These are phyloP conservation scores for Chlorocebus sabaeus DNA, from an alignment of 2,113 vertebrate genomes.

Conservation along the genomic window DNA sequence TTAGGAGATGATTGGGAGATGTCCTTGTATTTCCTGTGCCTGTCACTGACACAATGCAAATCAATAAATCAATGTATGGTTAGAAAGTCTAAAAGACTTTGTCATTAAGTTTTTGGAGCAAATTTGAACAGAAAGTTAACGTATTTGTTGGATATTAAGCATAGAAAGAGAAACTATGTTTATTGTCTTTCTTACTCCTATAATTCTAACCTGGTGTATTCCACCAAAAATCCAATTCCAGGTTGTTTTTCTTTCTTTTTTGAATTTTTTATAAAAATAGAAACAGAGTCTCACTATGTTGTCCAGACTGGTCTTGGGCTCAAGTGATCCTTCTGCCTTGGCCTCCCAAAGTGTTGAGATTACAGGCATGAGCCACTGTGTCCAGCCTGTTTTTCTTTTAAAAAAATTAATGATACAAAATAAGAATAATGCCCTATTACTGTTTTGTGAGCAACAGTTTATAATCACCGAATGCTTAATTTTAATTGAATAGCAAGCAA, in stretches of 20 bases:
- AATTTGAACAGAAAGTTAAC: slow-evolving; percentile 44
- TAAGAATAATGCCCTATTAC: background rate
- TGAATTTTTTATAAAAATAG: background rate
- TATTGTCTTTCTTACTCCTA: background rate
- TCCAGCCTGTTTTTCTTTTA: background rate
- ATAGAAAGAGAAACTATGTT: background rate
- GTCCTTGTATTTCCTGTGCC: background rate
- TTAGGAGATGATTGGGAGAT: slow-evolving; percentile 8
- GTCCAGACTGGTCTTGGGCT: no score
- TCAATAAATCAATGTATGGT: background rate
- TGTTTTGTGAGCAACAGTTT: slow-evolving; percentile 16
- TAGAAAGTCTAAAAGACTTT: background rate
- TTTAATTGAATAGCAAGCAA: background rate
- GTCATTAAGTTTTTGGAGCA: background rate
- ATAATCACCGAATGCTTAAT: slow-evolving; percentile 3
- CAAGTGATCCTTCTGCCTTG: no score
- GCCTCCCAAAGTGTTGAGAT: no score
- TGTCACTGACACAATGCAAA: background rate
- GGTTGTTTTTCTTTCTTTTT: background rate
- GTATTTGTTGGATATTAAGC: background rate
- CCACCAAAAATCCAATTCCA: background rate
- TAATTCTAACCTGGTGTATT: background rate
- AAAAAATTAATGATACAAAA: slow-evolving; percentile 17
- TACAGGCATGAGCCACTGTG: no score
- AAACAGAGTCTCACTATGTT: no score